Conservation (phyloP, 2,888 invertebrate species). For the Mesorhabditis sp. region DNA sequence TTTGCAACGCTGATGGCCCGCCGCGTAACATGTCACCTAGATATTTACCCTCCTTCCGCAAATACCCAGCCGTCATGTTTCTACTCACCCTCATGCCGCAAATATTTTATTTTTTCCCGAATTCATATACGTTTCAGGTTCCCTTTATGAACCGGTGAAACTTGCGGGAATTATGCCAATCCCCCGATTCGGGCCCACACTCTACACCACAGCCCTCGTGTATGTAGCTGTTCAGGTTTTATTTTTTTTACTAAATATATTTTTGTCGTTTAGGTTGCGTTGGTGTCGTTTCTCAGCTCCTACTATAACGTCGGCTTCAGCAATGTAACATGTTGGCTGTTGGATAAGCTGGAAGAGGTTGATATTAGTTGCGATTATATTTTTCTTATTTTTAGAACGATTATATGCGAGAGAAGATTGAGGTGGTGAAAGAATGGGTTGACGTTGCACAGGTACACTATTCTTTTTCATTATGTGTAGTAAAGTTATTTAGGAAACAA, state of each 20-base stretch:
- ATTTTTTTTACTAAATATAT: not conserved
- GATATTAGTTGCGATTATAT: not conserved
- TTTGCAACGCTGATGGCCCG: no score
- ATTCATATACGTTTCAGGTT: not conserved
- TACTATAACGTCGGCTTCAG: conserved; percentile 43
- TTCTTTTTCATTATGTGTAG: not conserved
- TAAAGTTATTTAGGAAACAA: conserved; percentile 7
- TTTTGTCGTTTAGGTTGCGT: conserved; percentile 23
- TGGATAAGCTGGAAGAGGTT: conserved; percentile 36
- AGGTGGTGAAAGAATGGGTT: conserved; percentile 23
- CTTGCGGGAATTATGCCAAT: no score
- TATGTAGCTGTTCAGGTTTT: conserved; percentile 22
- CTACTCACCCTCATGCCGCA: not conserved
- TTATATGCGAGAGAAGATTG: conserved; percentile 25
- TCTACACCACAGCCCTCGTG: conserved; percentile 20
- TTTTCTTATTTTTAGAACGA: conserved; percentile 21
- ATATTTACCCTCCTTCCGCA: no score
- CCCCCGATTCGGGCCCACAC: conserved; percentile 7
- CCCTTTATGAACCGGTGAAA: no score
- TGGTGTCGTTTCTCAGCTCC: conserved; percentile 43
- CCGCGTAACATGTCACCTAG: no score
- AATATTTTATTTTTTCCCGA: conserved; percentile 7
- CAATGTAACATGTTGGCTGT: conserved; percentile 27
- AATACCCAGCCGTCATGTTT: no score
- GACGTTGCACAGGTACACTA: conserved; percentile 24